Conservation (phyloP, 2,797 vertebrate genomes). For the Myotis pilosus region DNA sequence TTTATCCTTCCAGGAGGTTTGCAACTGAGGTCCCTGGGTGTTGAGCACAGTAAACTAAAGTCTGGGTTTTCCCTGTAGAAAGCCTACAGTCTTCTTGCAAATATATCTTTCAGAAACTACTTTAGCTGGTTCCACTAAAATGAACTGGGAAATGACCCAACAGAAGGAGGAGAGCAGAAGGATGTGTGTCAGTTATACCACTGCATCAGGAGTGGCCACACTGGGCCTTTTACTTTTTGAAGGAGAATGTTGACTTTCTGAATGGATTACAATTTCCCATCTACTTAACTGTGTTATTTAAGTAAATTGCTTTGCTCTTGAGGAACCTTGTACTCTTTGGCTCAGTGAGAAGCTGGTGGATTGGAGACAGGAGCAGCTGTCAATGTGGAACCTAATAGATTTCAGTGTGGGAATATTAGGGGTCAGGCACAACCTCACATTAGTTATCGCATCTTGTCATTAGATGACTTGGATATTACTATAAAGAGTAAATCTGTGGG, state of each 20-base stretch:
- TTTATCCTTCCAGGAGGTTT: background rate
- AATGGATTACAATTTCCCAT: conserved; percentile 58
- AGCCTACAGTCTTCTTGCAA: conserved; percentile 64
- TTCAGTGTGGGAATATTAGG: conserved; percentile 56
- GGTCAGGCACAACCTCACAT: conserved; percentile 58
- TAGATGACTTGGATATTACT: conserved; percentile 62
- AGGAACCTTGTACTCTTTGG: conserved; percentile 67
- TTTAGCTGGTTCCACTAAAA: conserved; percentile 80
- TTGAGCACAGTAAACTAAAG: conserved; percentile 25
- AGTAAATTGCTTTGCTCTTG: conserved; percentile 75
- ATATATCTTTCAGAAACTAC: conserved; percentile 78
- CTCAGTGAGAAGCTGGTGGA: conserved; percentile 58
- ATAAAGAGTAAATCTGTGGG: conserved; percentile 48
- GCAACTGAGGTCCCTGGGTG: background rate
- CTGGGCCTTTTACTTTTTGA: conserved; percentile 54
- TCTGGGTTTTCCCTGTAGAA: conserved; percentile 50
- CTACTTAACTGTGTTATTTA: conserved; percentile 69
- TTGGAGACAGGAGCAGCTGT: conserved; percentile 59
- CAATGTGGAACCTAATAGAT: conserved; percentile 56
- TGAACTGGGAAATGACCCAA: conserved; percentile 82
- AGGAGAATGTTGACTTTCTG: conserved; percentile 56
- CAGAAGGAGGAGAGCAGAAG: conserved; percentile 72
- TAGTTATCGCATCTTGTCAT: conserved; percentile 65
- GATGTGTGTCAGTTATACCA: conserved; percentile 64
- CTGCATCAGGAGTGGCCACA: conserved; percentile 52